These are phyloP conservation scores for Teleiodes luculella DNA, from an alignment of 2,888 invertebrate genomes.

Conservation along the genomic window DNA sequence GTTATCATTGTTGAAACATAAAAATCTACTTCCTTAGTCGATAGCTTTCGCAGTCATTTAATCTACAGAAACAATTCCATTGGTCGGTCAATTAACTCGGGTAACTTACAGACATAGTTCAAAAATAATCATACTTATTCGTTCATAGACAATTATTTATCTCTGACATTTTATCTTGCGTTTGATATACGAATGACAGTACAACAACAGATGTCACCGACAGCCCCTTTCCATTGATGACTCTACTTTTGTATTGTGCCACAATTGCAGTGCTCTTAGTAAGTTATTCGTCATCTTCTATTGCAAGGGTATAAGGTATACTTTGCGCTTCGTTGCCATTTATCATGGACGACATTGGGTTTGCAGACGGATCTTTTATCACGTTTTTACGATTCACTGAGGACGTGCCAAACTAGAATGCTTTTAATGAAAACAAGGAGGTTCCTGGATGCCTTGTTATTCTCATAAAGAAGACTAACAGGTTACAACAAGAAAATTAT, in stretches of 20 bases:
- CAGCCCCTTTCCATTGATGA: slow-evolving; percentile 24
- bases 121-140: no score
- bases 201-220: slow-evolving; percentile 23
- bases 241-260: slow-evolving; percentile 27
- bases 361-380: slow-evolving; percentile 26
- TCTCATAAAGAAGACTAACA: neutral
- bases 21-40: no score
- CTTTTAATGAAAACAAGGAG: slow-evolving; percentile 31
- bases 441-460: slow-evolving; percentile 7
- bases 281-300: neutral
- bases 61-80: no score
- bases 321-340: neutral
- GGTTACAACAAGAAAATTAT: neutral
- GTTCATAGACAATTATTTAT: neutral
- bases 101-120: no score
- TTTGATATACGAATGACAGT: slow-evolving; percentile 20
- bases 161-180: slow-evolving; percentile 12
- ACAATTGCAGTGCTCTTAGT: slow-evolving; percentile 3
- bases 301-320: neutral
- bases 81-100: no score
- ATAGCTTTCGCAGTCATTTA: no score
- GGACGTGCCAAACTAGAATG: slow-evolving; percentile 32
- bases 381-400: slow-evolving; percentile 31
- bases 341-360: neutral
- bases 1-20: no score